phyloP scores from a whole-genome alignment of 2,888 invertebrate genomes.

The Pyrgus malvae region DNA sequence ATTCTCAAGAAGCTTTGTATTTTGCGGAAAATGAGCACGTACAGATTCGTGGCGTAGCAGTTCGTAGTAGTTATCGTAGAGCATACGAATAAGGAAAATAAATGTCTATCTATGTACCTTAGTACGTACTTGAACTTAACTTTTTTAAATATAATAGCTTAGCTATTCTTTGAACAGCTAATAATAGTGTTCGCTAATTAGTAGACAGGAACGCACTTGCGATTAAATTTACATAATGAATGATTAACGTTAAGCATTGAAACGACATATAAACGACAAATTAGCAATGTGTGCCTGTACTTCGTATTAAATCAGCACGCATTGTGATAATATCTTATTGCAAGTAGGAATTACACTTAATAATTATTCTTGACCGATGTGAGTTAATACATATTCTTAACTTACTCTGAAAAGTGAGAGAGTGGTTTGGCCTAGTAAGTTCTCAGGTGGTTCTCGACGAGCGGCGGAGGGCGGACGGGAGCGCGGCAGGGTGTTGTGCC shows the following conservation, averaged over 20 bases:
- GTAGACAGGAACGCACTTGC: not conserved
- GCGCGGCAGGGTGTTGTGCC: conserved; percentile 73
- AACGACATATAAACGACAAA: conserved; percentile 6
- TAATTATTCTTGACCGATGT: not conserved
- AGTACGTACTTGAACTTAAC: too few species aligned
- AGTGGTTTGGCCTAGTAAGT: conserved; percentile 62
- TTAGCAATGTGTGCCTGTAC: conserved; percentile 1
- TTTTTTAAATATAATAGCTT: too few species aligned
- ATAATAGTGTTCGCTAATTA: not conserved
- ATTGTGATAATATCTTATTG: not conserved
- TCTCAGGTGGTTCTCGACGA: conserved; percentile 50
- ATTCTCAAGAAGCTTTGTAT: not conserved
- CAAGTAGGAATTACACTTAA: not conserved
- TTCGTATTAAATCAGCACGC: not conserved
- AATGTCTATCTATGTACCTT: too few species aligned
- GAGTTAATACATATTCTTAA: too few species aligned
- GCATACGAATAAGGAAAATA: too few species aligned
- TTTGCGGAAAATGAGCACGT: not conserved
- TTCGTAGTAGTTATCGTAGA: too few species aligned
- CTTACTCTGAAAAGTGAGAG: conserved; percentile 73
- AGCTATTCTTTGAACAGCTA: not conserved
- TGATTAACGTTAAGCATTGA: conserved; percentile 16
- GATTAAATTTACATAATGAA: not conserved
- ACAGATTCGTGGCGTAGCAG: too few species aligned
- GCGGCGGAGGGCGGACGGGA: conserved; percentile 58